Evolutionary conservation across 2,113 vertebrate species (phyloP), one percentile per base, ranked within the genome.

Genomic region (Tilapia sparmanii): DNA sequence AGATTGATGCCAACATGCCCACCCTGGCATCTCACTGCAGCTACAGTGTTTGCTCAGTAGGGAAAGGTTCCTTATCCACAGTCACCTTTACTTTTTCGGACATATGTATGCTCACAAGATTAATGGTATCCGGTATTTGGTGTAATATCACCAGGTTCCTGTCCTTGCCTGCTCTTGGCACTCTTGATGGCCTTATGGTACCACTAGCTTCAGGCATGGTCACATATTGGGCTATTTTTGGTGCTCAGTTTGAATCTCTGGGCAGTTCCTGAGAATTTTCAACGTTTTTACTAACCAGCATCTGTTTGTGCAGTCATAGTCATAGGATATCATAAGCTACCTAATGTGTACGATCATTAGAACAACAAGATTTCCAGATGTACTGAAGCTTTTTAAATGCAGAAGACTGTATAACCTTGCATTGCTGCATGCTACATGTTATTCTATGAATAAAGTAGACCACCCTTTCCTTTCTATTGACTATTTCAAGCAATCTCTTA

Each of bases 41-140:
- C 76, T 87, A 81, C 35, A 55, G 90, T 80, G 40, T 93, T 94
- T 89, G 80, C 89, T 90, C 83, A 86, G 61, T 50, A 87, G 84
- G 83, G 83, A 42, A 45, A 80, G 55, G 81, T 40, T 71, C 90
- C 73, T 87, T 87, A 76, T 91, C 24, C 85, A 50, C 84, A 84
- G 33, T 71, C 83, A 78, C 35, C 57, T 59, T 63, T 19, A 13
- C 26, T 68, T 85, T 86, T 55, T 61, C 8, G 45, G 86, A 79
- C 89, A 82, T 66, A 88, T 87, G 84, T 10, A 40, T 29, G 13
- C 57, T 68, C 68, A 11, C 86, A 83, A 24, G 86, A 68, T 88
- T 82, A 71, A 47, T 16, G 35, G 38, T 38, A 5, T 79, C 73
- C 53, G 38, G 31, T 63, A 61, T 82, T 83, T 42, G 57, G 76